Evolutionary conservation across 2,113 vertebrate species (phyloP), one percentile per base, ranked within the genome.

Genomic region (Chaenocephalus aceratus): DNA sequence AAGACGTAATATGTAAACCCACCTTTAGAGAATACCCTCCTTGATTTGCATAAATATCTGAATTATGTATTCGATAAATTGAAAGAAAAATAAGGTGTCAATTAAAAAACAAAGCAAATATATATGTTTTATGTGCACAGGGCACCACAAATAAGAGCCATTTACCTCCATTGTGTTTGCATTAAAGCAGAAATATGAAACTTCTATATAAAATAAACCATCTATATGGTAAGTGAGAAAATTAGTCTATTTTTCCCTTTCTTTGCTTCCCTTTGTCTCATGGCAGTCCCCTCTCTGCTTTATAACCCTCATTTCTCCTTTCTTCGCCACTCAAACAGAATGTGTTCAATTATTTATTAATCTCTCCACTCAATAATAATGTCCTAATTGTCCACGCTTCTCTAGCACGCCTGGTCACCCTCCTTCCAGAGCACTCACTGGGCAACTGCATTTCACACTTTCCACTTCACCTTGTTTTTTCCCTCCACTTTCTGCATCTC

Each of bases 271-370:
- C 45, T 56, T 63, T 16, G 30, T 60, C 63, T 68, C 57, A 53
- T 23, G 12, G 8, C 58, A 12, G 48, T 71, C 45, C 68, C 68
- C 3, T 30, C 30, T 30, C 30, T 52, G 52, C 53, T 86, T 81
- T 30, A 72, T 72, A 45, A 46, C 49, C 57, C 71, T 79, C 49
- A 2, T 75, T 72, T 80, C 12, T 61, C 46, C 46, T 49, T 51
- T 77, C 75, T 54, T 81, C 10, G 10, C 13, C 75, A 46, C 86
- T 78, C 66, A 14, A 80, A 81, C 63, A 75, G 54, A 84, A 79
- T 12, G 45, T 83, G 68, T 57, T 91, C 84, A 82, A 92, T 91
- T 87, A 92, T 92, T 94, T 89, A 93, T 92, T 91, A 73, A 89
- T 80, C 77, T 75, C 72, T 63, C 68, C 59, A 66, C 88, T 84